Base-by-base conservation (phyloP, 1,140 invertebrate species). In the Luehdorfia chinensis region DNA sequence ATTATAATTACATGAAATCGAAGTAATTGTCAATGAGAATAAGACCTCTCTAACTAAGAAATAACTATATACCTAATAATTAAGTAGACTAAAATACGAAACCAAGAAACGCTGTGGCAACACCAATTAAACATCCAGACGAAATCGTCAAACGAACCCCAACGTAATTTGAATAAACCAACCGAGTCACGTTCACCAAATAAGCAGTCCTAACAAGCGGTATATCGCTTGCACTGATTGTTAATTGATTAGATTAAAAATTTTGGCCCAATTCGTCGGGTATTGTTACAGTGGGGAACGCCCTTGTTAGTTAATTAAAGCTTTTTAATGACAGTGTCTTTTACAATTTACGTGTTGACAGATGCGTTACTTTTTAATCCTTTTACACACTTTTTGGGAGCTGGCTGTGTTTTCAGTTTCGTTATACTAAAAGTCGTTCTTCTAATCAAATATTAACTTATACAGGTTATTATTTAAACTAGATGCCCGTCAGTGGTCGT, bases 181-280 rank as follows among this genome's bases (percentile, higher is more conserved):
- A 60, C 51, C 79, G 55, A 75, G 77, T 84, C 80, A 86, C 80
- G 83, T 81, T 72, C 73, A 41, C 58, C 77, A 84, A 84, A 84
- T 84, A 84, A 81, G 60, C 72, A 79, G 68, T 50, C 67, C 70
- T 84, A 86, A 84, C 79, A 83, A 86, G 79, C 75, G 72, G 69
- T 75, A 68, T 86, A 84, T 86, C 79, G 79, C 60, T 86, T 79
- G 79, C 83, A 76, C 73, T 86, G 83, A 86, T 86, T 86, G 83
- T 74, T 86, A 84, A 86, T 86, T 86, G 79, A 86, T 86, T 84
- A 75, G 76, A 83, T 86, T 86, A 86, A 83, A 83, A 86, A 86
- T 72, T 83, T 79, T 73, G 67, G 53, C 53, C 72, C 73, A 79
- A 83, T 79, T 69, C 69, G 39, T 59, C 51, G 55, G 57, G 61